Base-by-base conservation (phyloP, 37 sponge, comb jelly and placozoan genomes). In the Mnemiopsis leidyi region DNA sequence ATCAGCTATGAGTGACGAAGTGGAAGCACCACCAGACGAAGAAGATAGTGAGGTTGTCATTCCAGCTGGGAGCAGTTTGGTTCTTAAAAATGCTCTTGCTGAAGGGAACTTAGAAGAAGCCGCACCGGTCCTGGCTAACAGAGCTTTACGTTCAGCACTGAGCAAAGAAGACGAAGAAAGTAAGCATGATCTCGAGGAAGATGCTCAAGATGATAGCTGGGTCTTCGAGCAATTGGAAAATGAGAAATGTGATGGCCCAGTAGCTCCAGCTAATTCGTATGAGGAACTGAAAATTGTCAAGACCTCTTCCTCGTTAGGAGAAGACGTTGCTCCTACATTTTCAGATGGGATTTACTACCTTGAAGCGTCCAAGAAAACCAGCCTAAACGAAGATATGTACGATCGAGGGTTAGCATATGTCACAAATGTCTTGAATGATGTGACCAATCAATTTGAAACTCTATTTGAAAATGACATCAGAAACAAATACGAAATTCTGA, bases 301-400 rank as follows among this genome's bases (percentile, higher is more conserved):
- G 13, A 48, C 61, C 9, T 48, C 61, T 13, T 48, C 61, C 61
- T 18, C 9, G 5, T 48, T 48, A 48, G 61, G 61, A 48, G 61
- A 48, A 13, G 20, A 38, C 61, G 3, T 21, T 7, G 40, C n/a
- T 0, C 48, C 90, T 13, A 32, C 90, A 23, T 40, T 85, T 39
- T 1, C 38, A 23, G 90, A 85, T 85, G 32, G 90, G n/a, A 37
- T 85, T 13, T 85, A 39, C 26, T 85, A 36, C 48, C 25, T 85
- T 29, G 90, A 85, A 25, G 79, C 79, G 0, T 32, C 36, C 36
- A 77, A 31, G 36, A 13, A 77, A 77, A 77, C 32, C 32, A 32
- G 5, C 32, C 30, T 26, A 5, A 36, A 77, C 32, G 79, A 77
- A 18, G 32, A 33, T 3, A 36, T 32, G 35, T 77, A 31, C 32